Conservation (phyloP, 2,797 vertebrate species). For the Anableps anableps region DNA sequence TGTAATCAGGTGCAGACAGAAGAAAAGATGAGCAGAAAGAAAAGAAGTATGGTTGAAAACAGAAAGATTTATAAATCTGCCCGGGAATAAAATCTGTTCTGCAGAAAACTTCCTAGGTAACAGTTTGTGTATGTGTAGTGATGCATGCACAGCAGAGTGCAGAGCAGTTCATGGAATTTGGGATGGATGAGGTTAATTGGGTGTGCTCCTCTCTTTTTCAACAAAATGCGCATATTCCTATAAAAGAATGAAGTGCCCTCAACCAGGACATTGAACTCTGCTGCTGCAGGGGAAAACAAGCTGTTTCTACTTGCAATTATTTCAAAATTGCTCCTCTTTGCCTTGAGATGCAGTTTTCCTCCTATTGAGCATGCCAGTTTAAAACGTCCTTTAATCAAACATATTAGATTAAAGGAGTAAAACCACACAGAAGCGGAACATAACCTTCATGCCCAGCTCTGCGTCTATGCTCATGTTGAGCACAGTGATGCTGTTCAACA, state of each 20-base stretch:
- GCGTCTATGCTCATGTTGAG: not conserved
- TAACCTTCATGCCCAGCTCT: not conserved
- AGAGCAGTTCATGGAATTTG: slow-evolving; percentile 14
- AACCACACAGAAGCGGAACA: not conserved
- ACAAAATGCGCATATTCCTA: slow-evolving; percentile 26
- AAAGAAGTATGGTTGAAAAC: slow-evolving; percentile 13
- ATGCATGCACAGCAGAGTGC: slow-evolving; percentile 13
- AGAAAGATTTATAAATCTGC: slow-evolving; percentile 19
- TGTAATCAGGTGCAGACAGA: not conserved
- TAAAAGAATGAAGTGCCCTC: slow-evolving; percentile 23
- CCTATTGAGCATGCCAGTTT: not conserved
- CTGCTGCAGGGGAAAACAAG: slow-evolving; percentile 4
- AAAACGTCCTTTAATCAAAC: not conserved
- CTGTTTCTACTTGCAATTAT: slow-evolving; percentile 8
- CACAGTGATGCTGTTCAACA: slow-evolving; percentile 31
- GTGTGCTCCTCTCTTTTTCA: slow-evolving; percentile 16
- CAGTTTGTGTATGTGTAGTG: not conserved
- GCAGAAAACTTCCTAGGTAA: slow-evolving; percentile 29
- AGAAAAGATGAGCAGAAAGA: slow-evolving; percentile 2
- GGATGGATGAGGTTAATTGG: slow-evolving; percentile 28
- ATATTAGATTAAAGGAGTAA: not conserved
- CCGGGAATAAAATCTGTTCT: slow-evolving; percentile 20
- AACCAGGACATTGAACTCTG: slow-evolving; percentile 29
- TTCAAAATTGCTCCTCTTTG: slow-evolving; percentile 14
- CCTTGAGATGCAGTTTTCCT: not conserved